Percentiles rank a stretch among this genome's conserved stretches.
phyloP scores from a whole-genome alignment of 1,140 invertebrate species.

The Polypedilum vanderplanki region DNA sequence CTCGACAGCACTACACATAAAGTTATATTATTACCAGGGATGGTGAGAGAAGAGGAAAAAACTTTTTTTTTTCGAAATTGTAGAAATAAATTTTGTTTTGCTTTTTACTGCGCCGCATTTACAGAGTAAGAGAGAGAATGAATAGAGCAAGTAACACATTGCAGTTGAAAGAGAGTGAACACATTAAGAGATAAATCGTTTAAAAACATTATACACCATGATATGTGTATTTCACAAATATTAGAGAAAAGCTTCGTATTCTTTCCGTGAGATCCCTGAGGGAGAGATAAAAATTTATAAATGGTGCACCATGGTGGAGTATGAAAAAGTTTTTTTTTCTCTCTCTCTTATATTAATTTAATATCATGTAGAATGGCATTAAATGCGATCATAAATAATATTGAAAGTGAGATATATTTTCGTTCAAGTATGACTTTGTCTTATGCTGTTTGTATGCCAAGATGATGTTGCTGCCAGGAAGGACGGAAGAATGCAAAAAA shows the following conservation, averaged over 20 bases:
- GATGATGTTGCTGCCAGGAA: too few species aligned
- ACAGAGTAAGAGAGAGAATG: too few species aligned
- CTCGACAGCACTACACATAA: conserved; percentile 16
- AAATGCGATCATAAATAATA: neutral
- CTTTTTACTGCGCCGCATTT: too few species aligned
- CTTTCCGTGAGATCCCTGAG: neutral
- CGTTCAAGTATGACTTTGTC: too few species aligned
- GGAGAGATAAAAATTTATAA: neutral
- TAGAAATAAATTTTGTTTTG: too few species aligned
- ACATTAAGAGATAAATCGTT: conserved; percentile 19
- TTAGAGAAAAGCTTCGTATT: too few species aligned
- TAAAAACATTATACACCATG: neutral
- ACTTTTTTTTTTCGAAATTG: too few species aligned
- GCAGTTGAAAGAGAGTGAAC: neutral
- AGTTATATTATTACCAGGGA: conserved; percentile 10
- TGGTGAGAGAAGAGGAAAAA: neutral
- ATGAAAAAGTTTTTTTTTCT: neutral
- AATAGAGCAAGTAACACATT: too few species aligned
- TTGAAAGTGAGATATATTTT: neutral
- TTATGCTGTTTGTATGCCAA: too few species aligned
- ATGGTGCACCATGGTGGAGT: neutral
- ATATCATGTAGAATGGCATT: neutral
- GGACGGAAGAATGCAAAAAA: too few species aligned
- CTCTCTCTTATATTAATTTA: conserved; percentile 13
- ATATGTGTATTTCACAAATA: too few species aligned